phyloP scores from a whole-genome alignment of 1,140 invertebrate genomes.

The Amyelois transitella region DNA sequence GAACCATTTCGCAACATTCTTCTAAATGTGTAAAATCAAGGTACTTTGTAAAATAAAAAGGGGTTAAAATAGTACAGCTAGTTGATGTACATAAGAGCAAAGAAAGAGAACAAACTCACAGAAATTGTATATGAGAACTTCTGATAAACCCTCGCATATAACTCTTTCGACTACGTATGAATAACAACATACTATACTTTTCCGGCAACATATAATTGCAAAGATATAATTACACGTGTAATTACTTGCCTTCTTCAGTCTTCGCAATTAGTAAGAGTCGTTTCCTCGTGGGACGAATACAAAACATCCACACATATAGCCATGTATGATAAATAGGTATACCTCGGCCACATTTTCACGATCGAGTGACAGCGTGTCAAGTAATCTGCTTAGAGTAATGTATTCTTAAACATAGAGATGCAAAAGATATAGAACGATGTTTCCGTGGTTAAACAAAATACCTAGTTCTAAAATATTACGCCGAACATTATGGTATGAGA shows the following conservation, averaged over 20 bases:
- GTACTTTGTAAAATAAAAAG: too few relatives aligned
- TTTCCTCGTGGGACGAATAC: not conserved
- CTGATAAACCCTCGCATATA: too few relatives aligned
- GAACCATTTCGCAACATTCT: too few relatives aligned
- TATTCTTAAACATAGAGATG: slow-evolving; percentile 13
- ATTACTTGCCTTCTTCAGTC: not conserved
- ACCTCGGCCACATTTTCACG: not conserved
- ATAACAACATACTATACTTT: not conserved
- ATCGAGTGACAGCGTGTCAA: slow-evolving; percentile 23
- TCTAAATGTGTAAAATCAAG: too few relatives aligned
- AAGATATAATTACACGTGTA: not conserved
- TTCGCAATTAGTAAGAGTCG: not conserved
- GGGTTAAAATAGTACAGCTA: too few relatives aligned
- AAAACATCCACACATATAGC: too few relatives aligned
- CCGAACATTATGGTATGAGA: too few relatives aligned
- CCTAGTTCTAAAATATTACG: too few relatives aligned
- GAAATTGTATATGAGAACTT: too few relatives aligned
- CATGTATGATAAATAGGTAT: not conserved
- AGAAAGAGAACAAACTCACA: too few relatives aligned
- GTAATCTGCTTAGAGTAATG: slow-evolving; percentile 32
- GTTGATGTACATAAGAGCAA: too few relatives aligned
- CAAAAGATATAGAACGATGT: not conserved
- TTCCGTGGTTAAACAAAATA: not conserved
- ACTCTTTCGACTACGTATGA: too few relatives aligned
- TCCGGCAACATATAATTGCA: not conserved